phyloP scores from a whole-genome alignment of 2,113 vertebrate genomes.

The Zeus faber region DNA sequence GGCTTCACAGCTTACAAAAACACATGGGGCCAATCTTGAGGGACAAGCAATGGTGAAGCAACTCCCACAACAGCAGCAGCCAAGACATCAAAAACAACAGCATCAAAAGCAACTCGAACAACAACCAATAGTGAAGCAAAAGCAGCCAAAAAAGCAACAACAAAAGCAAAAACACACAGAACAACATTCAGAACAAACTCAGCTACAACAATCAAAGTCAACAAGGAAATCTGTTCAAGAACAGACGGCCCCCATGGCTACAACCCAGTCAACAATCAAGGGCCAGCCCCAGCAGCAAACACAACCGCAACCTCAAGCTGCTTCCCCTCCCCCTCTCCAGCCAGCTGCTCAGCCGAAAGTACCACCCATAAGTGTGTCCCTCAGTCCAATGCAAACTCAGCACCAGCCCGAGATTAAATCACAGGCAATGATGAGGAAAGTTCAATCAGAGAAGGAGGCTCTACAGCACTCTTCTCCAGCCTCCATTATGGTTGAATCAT shows the following conservation, averaged over 20 bases:
- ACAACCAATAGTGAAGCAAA: no score
- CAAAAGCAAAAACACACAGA: background rate
- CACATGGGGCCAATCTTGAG: conserved; percentile 3
- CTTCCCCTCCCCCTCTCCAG: conserved; percentile 18
- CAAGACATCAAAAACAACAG: conserved; percentile 3
- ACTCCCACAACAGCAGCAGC: conserved; percentile 15
- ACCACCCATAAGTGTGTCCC: conserved; percentile 13
- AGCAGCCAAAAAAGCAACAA: no score
- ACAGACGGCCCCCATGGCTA: conserved; percentile 10
- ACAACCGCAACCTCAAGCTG: conserved; percentile 17
- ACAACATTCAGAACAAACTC: conserved; percentile 18
- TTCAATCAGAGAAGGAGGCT: conserved; percentile 14
- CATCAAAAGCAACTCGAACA: background rate
- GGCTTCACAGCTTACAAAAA: conserved; percentile 12
- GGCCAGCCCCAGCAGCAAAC: conserved; percentile 22
- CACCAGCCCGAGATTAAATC: conserved; percentile 17
- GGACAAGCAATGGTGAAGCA: background rate
- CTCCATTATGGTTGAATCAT: conserved; percentile 10
- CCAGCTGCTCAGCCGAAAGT: background rate
- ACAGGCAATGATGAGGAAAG: conserved; percentile 17
- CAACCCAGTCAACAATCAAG: conserved; percentile 11
- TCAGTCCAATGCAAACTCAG: conserved; percentile 5
- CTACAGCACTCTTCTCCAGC: background rate
- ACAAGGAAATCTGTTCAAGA: conserved; percentile 4
- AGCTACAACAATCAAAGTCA: conserved; percentile 17